Conservation (phyloP, 2,113 vertebrate genomes). For the Haemorhous mexicanus region DNA sequence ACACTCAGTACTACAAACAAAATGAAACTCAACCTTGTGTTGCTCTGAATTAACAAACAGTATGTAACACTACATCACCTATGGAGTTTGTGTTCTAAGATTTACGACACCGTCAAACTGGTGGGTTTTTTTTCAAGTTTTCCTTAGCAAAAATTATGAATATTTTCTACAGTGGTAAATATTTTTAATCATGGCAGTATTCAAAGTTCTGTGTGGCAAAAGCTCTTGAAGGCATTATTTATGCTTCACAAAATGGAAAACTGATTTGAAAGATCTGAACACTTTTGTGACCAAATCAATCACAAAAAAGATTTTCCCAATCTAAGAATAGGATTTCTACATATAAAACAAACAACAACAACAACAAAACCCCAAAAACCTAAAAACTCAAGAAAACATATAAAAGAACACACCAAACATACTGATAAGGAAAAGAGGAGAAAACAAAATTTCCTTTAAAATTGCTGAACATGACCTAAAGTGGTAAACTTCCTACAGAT, state of each 20-base stretch:
- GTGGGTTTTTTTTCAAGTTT: background rate
- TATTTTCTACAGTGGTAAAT: background rate
- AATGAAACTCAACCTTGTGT: background rate
- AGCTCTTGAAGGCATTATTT: background rate
- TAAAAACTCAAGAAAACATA: accelerated
- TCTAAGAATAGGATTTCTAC: background rate
- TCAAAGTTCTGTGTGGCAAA: background rate
- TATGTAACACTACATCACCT: background rate
- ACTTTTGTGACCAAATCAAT: background rate
- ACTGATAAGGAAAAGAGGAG: background rate
- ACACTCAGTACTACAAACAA: background rate
- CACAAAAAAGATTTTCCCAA: background rate
- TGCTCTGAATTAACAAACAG: background rate
- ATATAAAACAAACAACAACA: background rate
- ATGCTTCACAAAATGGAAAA: background rate
- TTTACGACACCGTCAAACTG: background rate
- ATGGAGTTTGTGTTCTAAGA: background rate
- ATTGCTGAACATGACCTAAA: background rate
- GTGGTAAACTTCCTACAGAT: background rate
- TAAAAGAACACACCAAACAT: accelerated
- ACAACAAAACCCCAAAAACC: accelerated
- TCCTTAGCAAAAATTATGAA: background rate
- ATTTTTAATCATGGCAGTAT: background rate
- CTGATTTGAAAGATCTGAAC: background rate
- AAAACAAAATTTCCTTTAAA: background rate